phyloP scores from a whole-genome alignment of 2,797 vertebrate species.

The Ceyx erithaca region DNA sequence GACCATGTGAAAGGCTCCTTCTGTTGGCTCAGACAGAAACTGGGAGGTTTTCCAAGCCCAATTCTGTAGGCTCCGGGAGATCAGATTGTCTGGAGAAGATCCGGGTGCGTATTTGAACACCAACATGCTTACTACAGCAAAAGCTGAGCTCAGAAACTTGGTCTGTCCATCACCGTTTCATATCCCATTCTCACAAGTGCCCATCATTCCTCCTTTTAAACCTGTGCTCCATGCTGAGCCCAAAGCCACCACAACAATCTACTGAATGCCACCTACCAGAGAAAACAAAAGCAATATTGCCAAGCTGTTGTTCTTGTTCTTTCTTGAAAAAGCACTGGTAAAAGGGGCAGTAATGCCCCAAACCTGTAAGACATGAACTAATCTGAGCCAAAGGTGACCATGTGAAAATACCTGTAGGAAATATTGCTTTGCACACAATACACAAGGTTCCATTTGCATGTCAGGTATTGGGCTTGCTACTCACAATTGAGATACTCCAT shows the following conservation, averaged over 20 bases:
- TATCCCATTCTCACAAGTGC: neutral
- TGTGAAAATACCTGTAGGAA: neutral
- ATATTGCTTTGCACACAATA: neutral
- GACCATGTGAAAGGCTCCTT: constrained; percentile 59
- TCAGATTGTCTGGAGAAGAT: constrained; percentile 65
- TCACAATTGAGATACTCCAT: neutral
- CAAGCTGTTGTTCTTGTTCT: neutral
- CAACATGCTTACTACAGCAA: neutral
- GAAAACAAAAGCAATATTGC: constrained; percentile 2
- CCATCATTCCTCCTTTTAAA: neutral
- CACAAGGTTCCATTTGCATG: neutral
- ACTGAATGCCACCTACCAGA: neutral
- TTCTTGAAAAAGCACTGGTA: neutral
- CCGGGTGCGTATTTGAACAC: neutral
- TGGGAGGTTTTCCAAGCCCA: constrained; percentile 65
- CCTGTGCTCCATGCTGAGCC: neutral
- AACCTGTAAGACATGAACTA: neutral
- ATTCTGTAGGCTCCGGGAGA: constrained; percentile 61
- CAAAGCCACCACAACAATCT: neutral
- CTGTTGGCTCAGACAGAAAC: constrained; percentile 64
- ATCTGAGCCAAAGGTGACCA: neutral
- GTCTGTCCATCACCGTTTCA: neutral
- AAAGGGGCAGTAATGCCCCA: neutral
- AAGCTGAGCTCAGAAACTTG: neutral
- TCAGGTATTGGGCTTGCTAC: neutral